A percentile compares a stretch with the other conserved stretches of the same genome.
These are phyloP conservation scores for Microplitis mediator DNA, from an alignment of 1,140 invertebrate genomes.

Conservation along the genomic window DNA sequence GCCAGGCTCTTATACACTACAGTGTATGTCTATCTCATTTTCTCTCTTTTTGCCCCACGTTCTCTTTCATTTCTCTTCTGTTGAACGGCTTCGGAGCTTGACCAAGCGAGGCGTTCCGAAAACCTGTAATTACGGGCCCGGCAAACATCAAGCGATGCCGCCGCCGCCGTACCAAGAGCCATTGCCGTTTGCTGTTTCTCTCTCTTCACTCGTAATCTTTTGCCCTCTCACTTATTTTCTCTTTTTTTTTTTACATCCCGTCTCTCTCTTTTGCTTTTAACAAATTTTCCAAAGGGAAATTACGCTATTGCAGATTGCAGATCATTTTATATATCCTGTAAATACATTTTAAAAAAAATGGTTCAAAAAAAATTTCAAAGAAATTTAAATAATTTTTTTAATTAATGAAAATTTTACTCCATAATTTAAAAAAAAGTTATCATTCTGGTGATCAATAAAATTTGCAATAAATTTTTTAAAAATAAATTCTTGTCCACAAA, in stretches of 20 bases:
- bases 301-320: no score
- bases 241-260: slow-evolving; percentile 23
- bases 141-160: slow-evolving; percentile 60
- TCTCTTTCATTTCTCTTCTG: slow-evolving; percentile 3
- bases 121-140: slow-evolving; percentile 61
- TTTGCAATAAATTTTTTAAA: no score
- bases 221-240: slow-evolving; percentile 33
- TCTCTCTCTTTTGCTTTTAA: slow-evolving; percentile 21
- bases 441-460: no score
- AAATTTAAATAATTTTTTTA: no score
- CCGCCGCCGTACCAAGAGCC: slow-evolving; percentile 38
- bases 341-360: no score
- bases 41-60: slow-evolving; percentile 2
- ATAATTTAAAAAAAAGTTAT: no score
- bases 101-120: slow-evolving; percentile 57
- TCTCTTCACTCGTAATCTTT: slow-evolving; percentile 16
- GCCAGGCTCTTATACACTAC: neutral
- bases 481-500: no score
- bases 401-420: no score
- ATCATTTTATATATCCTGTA: no score
- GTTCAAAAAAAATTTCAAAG: no score
- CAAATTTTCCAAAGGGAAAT: neutral
- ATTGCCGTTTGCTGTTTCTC: slow-evolving; percentile 13
- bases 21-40: slow-evolving; percentile 1
- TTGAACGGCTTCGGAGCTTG: slow-evolving; percentile 38